A percentile compares a stretch with the other conserved stretches of the same genome.
Conservation (phyloP, 2,797 vertebrate genomes). For the Ceryle rudis region DNA sequence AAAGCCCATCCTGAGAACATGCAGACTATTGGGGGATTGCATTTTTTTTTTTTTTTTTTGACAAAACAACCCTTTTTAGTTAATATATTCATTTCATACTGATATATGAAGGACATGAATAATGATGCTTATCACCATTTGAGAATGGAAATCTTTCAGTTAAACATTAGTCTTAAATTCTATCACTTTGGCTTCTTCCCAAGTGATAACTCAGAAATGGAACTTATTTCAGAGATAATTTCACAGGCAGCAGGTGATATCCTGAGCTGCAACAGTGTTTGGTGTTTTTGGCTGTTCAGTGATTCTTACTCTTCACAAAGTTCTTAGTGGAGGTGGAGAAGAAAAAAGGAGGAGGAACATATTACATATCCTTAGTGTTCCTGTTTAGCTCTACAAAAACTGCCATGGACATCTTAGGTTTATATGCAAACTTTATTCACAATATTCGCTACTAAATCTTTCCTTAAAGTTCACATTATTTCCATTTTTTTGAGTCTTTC, state of each 20-base stretch:
- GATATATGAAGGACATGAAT: neutral
- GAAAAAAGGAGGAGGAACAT: neutral
- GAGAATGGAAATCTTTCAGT: neutral
- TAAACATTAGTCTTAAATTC: neutral
- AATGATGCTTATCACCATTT: neutral
- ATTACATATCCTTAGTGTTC: neutral
- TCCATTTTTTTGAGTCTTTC: neutral
- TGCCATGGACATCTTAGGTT: neutral
- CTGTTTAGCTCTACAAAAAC: neutral
- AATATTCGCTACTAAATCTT: neutral
- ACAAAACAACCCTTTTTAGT: neutral
- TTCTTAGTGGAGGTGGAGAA: neutral
- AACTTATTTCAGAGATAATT: neutral
- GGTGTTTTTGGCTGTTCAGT: neutral
- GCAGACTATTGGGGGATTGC: too few species aligned
- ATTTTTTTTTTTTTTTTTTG: too few species aligned
- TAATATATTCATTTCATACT: neutral
- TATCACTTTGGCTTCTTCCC: neutral
- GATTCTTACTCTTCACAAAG: neutral
- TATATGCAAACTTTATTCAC: neutral
- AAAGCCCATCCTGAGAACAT: neutral
- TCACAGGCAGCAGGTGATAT: constrained; percentile 3
- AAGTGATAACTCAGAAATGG: neutral
- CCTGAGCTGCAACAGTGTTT: neutral
- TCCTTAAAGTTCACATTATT: neutral